Evolutionary conservation across 2,113 vertebrate genomes (phyloP).

Genomic region (Falcunculus frontatus): DNA sequence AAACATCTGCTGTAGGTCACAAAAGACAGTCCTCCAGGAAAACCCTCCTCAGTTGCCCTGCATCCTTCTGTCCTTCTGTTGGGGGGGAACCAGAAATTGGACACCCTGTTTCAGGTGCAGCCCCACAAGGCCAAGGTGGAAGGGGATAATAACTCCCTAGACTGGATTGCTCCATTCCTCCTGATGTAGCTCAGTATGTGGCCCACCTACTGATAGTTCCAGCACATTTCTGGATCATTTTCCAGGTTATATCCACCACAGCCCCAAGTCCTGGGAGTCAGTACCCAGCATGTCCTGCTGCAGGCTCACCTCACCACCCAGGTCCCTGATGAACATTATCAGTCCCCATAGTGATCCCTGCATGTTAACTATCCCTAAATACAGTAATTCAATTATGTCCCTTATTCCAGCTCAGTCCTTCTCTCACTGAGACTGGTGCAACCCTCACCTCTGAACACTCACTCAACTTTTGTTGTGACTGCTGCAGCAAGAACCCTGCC

Average conservation of each 20-base stretch:
- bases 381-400: background rate
- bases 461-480: background rate
- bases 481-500: background rate
- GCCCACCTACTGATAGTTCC: background rate
- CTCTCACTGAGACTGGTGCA: background rate
- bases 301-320: background rate
- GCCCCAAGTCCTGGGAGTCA: background rate
- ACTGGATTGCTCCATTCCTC: background rate
- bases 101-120: background rate
- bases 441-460: background rate
- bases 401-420: background rate
- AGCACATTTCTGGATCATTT: background rate
- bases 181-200: background rate
- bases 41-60: background rate
- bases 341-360: background rate
- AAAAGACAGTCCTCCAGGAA: background rate
- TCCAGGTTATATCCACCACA: background rate
- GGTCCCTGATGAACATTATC: background rate
- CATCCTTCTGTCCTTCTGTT: background rate
- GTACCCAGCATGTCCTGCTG: background rate
- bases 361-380: background rate
- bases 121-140: background rate
- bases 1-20: background rate
- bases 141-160: background rate
- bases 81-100: background rate